phyloP scores from a whole-genome alignment of 35 echinoderm and acorn worm genomes.

The Heliocidaris erythrogramma region DNA sequence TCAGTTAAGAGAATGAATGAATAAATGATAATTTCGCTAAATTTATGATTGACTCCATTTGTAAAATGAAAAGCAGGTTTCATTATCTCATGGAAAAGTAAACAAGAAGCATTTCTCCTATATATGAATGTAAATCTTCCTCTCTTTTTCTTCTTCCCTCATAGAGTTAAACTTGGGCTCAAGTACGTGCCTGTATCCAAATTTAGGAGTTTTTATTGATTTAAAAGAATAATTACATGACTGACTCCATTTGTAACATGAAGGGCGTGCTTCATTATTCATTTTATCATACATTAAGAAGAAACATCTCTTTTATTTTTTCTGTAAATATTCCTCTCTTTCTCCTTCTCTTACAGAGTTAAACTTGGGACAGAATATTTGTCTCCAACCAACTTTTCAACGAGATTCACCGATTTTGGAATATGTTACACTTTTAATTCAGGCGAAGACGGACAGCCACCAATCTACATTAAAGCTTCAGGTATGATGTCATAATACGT shows the following conservation, averaged over 20 bases:
- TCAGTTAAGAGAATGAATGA: too few species aligned
- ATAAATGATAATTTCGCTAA: too few species aligned
- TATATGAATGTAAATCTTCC: background rate
- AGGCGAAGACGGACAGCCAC: background rate
- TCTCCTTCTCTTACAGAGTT: background rate
- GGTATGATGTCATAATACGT: background rate
- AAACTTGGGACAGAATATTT: background rate
- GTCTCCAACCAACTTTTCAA: background rate
- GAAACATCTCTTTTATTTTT: background rate
- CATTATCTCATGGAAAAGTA: background rate
- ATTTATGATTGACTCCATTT: too few species aligned
- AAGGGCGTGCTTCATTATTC: too few species aligned
- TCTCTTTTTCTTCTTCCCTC: background rate
- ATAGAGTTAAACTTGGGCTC: background rate
- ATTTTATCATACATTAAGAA: background rate
- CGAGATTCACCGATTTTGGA: background rate
- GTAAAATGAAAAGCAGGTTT: too few species aligned
- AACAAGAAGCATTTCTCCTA: background rate
- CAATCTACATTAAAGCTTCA: background rate
- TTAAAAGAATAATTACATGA: background rate
- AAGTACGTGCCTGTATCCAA: background rate
- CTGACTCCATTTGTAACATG: too few species aligned
- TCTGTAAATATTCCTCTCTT: background rate
- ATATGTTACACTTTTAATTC: slow-evolving; percentile 23
- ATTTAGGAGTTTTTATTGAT: background rate